phyloP scores from a whole-genome alignment of 2,888 invertebrate genomes.

The Drosophila flavopinicola region DNA sequence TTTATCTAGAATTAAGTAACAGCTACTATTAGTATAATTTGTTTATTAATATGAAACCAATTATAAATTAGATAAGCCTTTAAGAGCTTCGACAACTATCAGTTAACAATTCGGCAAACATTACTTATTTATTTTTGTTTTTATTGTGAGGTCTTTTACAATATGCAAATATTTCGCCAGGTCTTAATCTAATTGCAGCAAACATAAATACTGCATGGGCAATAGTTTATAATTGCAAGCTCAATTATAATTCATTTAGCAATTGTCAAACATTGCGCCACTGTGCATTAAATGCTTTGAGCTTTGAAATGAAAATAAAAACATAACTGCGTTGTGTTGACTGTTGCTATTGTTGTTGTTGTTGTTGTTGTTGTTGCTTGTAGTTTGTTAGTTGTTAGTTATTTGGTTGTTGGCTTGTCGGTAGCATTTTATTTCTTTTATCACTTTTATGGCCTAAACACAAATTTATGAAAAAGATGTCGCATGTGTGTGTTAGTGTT shows the following conservation, averaged over 20 bases:
- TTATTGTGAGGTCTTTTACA: background rate
- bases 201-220: no score
- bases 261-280: constrained; percentile 26
- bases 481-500: constrained; percentile 3
- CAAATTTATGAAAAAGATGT: constrained; percentile 41
- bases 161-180: no score
- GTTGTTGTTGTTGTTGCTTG: constrained; percentile 31
- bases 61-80: no score
- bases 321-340: constrained; percentile 65
- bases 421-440: constrained; percentile 56
- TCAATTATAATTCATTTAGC: no score
- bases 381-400: constrained; percentile 21
- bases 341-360: constrained; percentile 43
- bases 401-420: constrained; percentile 29
- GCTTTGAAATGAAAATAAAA: constrained; percentile 70
- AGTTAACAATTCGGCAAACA: no score
- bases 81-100: no score
- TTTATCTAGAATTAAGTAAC: no score
- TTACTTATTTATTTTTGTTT: background rate
- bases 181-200: no score
- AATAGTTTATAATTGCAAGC: no score
- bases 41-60: no score
- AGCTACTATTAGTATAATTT: no score
- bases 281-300: constrained; percentile 51
- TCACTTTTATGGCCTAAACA: constrained; percentile 46